phyloP scores from a whole-genome alignment of 2,113 vertebrate genomes.

The Myanophis thanlyinensis region DNA sequence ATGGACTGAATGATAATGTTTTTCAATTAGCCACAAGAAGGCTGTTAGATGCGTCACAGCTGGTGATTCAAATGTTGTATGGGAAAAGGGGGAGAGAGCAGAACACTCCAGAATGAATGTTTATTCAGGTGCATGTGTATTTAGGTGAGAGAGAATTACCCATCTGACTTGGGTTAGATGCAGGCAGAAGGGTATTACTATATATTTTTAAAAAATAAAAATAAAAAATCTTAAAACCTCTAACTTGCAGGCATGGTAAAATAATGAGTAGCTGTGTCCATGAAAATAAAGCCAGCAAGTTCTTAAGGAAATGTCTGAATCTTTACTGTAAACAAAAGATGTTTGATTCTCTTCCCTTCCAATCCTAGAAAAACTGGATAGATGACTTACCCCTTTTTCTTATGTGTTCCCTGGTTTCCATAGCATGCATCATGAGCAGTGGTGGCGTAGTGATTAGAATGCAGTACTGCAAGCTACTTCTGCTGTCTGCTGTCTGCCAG shows the following conservation, averaged over 20 bases:
- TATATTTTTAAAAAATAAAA: slow-evolving; percentile 18
- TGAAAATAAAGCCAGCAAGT: slow-evolving; percentile 29
- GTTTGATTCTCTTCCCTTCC: not conserved
- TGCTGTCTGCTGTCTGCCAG: too few species aligned
- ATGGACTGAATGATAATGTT: slow-evolving; percentile 43
- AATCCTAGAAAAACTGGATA: not conserved
- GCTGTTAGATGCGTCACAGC: slow-evolving; percentile 45
- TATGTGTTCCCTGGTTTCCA: not conserved
- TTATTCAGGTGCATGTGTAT: not conserved
- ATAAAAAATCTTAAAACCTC: slow-evolving; percentile 17
- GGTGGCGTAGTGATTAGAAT: too few species aligned
- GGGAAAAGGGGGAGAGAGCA: slow-evolving; percentile 25
- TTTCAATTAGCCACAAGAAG: slow-evolving; percentile 62
- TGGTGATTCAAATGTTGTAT: slow-evolving; percentile 36
- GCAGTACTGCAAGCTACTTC: too few species aligned
- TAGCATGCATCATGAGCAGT: not conserved
- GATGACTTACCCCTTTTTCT: not conserved
- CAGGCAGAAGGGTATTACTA: slow-evolving; percentile 31
- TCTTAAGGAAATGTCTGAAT: slow-evolving; percentile 5
- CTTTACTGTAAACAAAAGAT: not conserved
- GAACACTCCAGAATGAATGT: slow-evolving; percentile 21
- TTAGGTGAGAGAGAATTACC: not conserved
- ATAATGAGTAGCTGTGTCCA: slow-evolving; percentile 4
- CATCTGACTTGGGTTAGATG: slow-evolving; percentile 34
- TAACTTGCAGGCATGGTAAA: slow-evolving; percentile 60